Evolutionary conservation across 2,888 invertebrate species (phyloP), one percentile per base, ranked within the genome.

Genomic region (Theretra japonica): DNA sequence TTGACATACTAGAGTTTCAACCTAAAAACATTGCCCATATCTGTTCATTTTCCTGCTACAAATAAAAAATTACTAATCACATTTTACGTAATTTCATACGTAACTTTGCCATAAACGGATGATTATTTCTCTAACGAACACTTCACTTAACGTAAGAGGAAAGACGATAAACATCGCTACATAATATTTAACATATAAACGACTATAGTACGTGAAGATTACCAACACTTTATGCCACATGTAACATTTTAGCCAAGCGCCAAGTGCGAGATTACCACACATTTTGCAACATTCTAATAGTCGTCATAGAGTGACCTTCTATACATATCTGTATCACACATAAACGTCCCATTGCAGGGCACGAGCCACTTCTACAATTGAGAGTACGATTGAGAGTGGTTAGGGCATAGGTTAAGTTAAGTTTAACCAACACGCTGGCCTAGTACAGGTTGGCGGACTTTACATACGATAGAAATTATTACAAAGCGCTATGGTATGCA

Each of bases 81-180:
- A 8, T 30, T 48, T 65, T 23, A 15, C n/a, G 6, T 53, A 53
- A 53, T 4, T 65, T 65, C n/a, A 23, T 41, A 23, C 33, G 33
- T 62, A 62, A 30, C 60, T 33, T 41, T 41, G 5, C 23, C 65
- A 48, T 41, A 48, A 65, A 65, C 48, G 41, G 23, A 62, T 62
- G 15, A 41, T 23, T 60, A 60, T 33, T 70, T 19, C 21, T 19
- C 41, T 65, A 65, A 65, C 41, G 23, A 11, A 41, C 23, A 48
- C 41, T 65, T 65, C 21, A 48, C 41, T 33, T 41, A 65, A 65
- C 65, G 41, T 48, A 60, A 65, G 65, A 48, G 53, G 53, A 19
- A 53, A 41, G 23, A 41, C 33, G 65, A 65, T 65, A 65, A 65
- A 23, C 48, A 65, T 65, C 65, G 48, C 62, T 33, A 62, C 23